Base-by-base conservation (phyloP, 2,113 vertebrate species). In the Octodon degus region DNA sequence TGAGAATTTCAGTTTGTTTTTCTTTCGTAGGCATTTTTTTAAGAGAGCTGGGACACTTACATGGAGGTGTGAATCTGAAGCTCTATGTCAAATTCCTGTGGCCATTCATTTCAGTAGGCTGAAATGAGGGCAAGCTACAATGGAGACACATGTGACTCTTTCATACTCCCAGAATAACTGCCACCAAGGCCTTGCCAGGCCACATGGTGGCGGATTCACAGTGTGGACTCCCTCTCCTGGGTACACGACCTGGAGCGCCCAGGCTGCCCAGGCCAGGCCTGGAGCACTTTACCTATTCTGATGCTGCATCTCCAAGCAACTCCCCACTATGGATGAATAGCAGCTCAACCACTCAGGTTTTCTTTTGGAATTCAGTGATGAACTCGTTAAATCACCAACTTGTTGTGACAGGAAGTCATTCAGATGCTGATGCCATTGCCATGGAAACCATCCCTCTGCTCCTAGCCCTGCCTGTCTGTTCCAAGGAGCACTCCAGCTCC, bases 381-480 rank as follows among this genome's bases (percentile, higher is more conserved):
- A 97, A 95, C 96, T 97, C 96, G 81, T 98, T 96, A 97, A 93
- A 96, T 97, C 97, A 82, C 89, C 43, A 34, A 86, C 22, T 55
- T 14, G 24, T 60, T 58, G 97, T 96, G 98, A 98, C 97, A 97
- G 98, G 1, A 67, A 97, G 98, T 85, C 97, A 97, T 97, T 98
- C 97, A 93, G 98, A 98, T 98, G 98, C 97, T 98, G 98, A 98
- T 98, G 97, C 90, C 82, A 98, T 98, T 98, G 97, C 98, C 97
- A 98, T 98, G 98, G 98, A 67, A 98, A 99, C 98, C 34, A 30
- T 58, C 80, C 37, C 96, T 97, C 96, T 11, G 37, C 95, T 87
- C 50, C 7, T 81, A 97, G 96, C 96, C 95, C 97, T 93, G 94
- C 94, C 91, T 91, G 96, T 96, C 94, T 95, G 92, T 82, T 91